These are phyloP conservation scores for Zaprionus africanus DNA, from an alignment of 1,140 invertebrate species.

Conservation along the genomic window DNA sequence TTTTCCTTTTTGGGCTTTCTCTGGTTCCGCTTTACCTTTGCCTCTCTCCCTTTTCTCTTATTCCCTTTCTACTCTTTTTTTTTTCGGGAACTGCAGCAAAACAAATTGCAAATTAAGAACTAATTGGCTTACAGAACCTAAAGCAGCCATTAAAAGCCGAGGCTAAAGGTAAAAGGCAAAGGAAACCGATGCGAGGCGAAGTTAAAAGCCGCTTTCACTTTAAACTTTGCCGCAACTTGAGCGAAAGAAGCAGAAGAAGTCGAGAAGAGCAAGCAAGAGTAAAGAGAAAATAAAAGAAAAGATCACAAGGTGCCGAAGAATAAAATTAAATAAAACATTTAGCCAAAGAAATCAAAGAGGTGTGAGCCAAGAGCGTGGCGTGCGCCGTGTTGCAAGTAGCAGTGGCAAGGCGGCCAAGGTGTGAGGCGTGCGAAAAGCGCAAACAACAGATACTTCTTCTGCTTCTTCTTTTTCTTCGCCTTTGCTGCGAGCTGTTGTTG, in stretches of 20 bases:
- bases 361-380: slow-evolving; percentile 34
- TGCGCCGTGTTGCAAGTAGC: not conserved
- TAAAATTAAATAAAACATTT: slow-evolving; percentile 23
- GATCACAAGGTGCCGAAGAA: slow-evolving; percentile 7
- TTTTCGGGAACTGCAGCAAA: slow-evolving; percentile 72
- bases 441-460: slow-evolving; percentile 22
- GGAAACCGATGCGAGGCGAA: slow-evolving; percentile 9
- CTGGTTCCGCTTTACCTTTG: slow-evolving; percentile 11
- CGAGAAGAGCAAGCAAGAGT: not conserved
- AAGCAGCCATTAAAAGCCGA: slow-evolving; percentile 75
- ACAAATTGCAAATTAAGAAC: slow-evolving; percentile 83
- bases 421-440: slow-evolving; percentile 22
- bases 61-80: not conserved
- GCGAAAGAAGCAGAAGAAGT: slow-evolving; percentile 36
- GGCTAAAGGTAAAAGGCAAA: slow-evolving; percentile 33
- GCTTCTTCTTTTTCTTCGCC: not conserved
- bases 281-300: slow-evolving; percentile 1
- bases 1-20: slow-evolving; percentile 43
- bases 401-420: slow-evolving; percentile 16
- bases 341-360: slow-evolving; percentile 60
- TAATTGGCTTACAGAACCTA: slow-evolving; percentile 82
- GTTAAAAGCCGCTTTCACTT: slow-evolving; percentile 62
- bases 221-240: slow-evolving; percentile 70
- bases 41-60: not conserved
- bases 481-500: slow-evolving; percentile 51